These are phyloP conservation scores for Aphaenogaster rudis DNA, from an alignment of 1,140 invertebrate species.

Conservation along the genomic window DNA sequence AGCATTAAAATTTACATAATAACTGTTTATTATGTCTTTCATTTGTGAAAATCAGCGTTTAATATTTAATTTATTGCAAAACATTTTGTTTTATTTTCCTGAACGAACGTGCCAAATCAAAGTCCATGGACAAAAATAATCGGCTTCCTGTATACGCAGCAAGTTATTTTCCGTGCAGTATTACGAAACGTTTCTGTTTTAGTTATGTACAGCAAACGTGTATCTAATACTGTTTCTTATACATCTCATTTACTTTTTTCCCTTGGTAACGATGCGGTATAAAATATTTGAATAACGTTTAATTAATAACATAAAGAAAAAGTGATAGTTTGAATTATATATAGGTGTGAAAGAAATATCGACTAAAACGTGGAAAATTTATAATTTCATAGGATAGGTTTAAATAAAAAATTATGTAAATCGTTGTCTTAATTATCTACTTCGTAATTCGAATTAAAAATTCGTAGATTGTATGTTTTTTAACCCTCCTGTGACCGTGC, in stretches of 20 bases:
- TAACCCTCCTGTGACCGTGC: too few relatives aligned
- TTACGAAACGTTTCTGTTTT: slow-evolving; percentile 28
- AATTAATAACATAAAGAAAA: background rate
- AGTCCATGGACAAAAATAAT: slow-evolving; percentile 26
- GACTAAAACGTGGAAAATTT: background rate
- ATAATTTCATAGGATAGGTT: background rate
- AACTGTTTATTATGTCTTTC: background rate
- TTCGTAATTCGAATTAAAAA: too few relatives aligned
- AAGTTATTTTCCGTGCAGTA: slow-evolving; percentile 13
- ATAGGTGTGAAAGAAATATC: background rate
- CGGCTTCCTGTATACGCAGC: background rate
- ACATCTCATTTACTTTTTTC: background rate
- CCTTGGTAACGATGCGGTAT: background rate
- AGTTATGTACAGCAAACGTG: background rate
- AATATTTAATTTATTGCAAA: background rate
- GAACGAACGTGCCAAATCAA: background rate
- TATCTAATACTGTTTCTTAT: background rate
- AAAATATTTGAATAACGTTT: background rate
- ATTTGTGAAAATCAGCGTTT: background rate
- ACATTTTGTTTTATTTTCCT: background rate
- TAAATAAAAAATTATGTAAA: background rate
- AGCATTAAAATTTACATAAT: too few relatives aligned
- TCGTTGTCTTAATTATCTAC: background rate
- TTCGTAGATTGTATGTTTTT: too few relatives aligned
- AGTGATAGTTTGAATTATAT: background rate